Conservation (phyloP, 2,797 vertebrate species). For the Trichosurus vulpecula region DNA sequence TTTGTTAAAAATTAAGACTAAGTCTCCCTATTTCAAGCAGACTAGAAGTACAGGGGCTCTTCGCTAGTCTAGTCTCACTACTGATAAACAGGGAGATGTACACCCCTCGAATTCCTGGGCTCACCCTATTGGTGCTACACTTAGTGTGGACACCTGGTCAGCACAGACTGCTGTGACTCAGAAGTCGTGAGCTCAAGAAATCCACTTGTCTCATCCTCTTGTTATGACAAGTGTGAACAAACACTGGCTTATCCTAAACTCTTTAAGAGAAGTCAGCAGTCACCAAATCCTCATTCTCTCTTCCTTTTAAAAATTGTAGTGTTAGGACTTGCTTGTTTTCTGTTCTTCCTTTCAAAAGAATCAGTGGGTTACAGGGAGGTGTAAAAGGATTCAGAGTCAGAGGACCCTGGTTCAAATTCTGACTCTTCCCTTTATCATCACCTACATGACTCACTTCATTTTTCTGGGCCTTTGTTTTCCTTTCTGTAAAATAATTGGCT, state of each 20-base stretch:
- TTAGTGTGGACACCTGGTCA: neutral
- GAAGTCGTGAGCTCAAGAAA: neutral
- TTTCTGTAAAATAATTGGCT: neutral
- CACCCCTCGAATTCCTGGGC: neutral
- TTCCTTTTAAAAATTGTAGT: neutral
- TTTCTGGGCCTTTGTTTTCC: neutral
- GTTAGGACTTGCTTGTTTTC: neutral
- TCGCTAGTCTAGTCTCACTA: neutral
- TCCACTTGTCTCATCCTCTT: neutral
- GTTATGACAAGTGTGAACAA: neutral
- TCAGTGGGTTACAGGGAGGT: neutral
- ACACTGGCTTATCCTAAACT: neutral
- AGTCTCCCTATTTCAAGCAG: neutral
- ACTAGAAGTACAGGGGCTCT: neutral
- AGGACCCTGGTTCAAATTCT: neutral
- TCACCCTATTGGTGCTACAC: neutral
- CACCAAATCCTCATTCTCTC: conserved; percentile 29
- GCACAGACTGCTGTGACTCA: neutral
- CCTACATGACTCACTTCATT: neutral
- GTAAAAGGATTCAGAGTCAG: neutral
- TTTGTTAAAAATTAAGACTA: neutral
- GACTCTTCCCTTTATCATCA: neutral
- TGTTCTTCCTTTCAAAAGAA: conserved; percentile 39
- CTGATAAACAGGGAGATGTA: neutral
- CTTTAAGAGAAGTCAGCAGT: conserved; percentile 23